Conservation (phyloP, 2,797 vertebrate species). For the Lithobates pipiens region DNA sequence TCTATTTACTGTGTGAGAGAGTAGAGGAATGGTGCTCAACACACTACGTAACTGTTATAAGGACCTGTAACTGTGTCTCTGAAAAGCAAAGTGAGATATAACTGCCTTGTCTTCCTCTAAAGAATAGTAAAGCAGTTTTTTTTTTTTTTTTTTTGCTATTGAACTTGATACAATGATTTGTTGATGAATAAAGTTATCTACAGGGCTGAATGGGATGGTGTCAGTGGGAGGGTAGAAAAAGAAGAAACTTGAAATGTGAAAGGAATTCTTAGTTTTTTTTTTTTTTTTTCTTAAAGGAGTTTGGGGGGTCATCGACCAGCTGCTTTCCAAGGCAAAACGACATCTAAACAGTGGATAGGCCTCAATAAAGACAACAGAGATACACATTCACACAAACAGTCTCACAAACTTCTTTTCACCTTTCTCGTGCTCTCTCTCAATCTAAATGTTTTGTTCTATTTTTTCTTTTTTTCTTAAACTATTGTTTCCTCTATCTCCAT, state of each 20-base stretch:
- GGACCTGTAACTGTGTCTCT: constrained; percentile 68
- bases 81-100: constrained; percentile 88
- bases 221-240: constrained; percentile 91
- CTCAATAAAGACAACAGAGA: constrained; percentile 85
- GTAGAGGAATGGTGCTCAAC: constrained; percentile 72
- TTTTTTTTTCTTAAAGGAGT: constrained; percentile 80
- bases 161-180: constrained; percentile 98
- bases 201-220: constrained; percentile 92
- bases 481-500: not conserved
- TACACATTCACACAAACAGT: constrained; percentile 65
- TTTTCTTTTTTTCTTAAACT: not conserved
- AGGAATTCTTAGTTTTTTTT: constrained; percentile 83
- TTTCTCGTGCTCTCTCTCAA: constrained; percentile 12
- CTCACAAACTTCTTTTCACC: constrained; percentile 58
- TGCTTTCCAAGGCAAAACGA: constrained; percentile 92
- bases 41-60: constrained; percentile 71
- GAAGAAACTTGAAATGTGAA: constrained; percentile 89
- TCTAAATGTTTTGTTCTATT: not conserved
- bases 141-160: constrained; percentile 77
- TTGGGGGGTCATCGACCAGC: constrained; percentile 96
- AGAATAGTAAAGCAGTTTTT: constrained; percentile 80
- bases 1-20: constrained; percentile 46
- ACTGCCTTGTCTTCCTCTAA: constrained; percentile 84
- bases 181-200: constrained; percentile 99
- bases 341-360: constrained; percentile 91